Base-by-base conservation (phyloP, 2,888 invertebrate genomes). In the Atherix ibis region DNA sequence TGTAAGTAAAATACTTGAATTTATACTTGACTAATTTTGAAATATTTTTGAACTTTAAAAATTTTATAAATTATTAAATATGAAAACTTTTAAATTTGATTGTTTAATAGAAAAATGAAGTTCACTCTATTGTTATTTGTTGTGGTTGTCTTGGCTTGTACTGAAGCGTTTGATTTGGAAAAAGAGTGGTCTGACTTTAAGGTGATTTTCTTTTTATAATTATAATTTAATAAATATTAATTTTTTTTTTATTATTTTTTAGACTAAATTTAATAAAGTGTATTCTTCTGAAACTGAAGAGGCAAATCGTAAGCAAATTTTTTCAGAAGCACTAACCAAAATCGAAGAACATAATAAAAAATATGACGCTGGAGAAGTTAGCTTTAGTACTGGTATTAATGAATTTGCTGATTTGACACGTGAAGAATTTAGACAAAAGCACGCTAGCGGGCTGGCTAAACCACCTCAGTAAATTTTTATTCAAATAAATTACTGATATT, bases 361-460 rank as follows among this genome's bases (percentile, higher is more conserved):
- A 34, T 34, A 29, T 16, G 34, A 34, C 24, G 29, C 34, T 4
- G 34, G 34, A 4, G 34, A 34, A 15, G 34, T 34, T 4, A 4
- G 24, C 3, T 34, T 34, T 22, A 34, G 29, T 16, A 28, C 28
- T 16, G 34, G 34, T 9, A 22, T 34, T 15, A 34, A 34, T n/a
- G 13, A 34, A 5, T 24, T 34, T 16, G 34, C 34, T n/a, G 34
- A 34, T 16, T 16, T 34, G 5, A 74, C 27, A 1, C 76, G 70
- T 31, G 58, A 63, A 12, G 34, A 34, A 34, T 34, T n/a, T n/a
- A n/a, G n/a, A n/a, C n/a, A n/a, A n/a, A n/a, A n/a, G n/a, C n/a
- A n/a, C n/a, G n/a, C n/a, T n/a, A n/a, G n/a, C n/a, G n/a, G n/a
- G n/a, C n/a, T n/a, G n/a, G n/a, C n/a, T n/a, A n/a, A n/a, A n/a